Percentiles rank a stretch among this genome's conserved stretches.
These are phyloP conservation scores for Pangasianodon gigas DNA, from an alignment of 2,113 vertebrate genomes.

Conservation along the genomic window DNA sequence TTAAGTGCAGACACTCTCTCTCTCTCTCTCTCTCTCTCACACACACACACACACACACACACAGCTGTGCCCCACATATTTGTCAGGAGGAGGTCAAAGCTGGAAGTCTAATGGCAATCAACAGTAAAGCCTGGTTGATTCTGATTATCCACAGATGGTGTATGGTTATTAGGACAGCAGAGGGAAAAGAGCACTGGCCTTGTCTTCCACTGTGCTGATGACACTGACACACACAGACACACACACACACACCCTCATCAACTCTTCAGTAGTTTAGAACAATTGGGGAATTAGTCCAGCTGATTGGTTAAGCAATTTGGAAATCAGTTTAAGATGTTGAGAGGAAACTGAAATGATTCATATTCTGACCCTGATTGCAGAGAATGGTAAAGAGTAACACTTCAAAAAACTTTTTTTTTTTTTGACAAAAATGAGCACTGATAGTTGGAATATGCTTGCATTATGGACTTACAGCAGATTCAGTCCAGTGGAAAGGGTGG, in stretches of 20 bases:
- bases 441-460: not conserved
- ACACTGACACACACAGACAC: constrained; percentile 42
- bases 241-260: constrained; percentile 22
- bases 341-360: not conserved
- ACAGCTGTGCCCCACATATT: not conserved
- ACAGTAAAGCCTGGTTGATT: constrained; percentile 3
- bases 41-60: not conserved
- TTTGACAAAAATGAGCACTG: not conserved
- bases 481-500: constrained; percentile 14
- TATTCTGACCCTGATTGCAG: not conserved
- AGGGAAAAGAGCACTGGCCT: not conserved
- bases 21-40: not conserved
- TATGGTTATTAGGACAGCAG: constrained; percentile 28
- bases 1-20: not conserved
- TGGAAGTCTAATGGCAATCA: constrained; percentile 30
- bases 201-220: not conserved
- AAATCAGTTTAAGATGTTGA: constrained; percentile 27
- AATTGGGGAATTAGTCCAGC: constrained; percentile 23
- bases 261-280: not conserved
- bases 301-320: constrained; percentile 43
- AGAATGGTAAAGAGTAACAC: not conserved
- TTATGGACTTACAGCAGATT: not conserved
- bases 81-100: constrained; percentile 31
- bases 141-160: constrained; percentile 34
- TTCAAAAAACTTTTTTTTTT: not conserved